Evolutionary conservation across 2,888 invertebrate species (phyloP), one percentile per base, ranked within the genome.

Genomic region (Epinotia demarniana): DNA sequence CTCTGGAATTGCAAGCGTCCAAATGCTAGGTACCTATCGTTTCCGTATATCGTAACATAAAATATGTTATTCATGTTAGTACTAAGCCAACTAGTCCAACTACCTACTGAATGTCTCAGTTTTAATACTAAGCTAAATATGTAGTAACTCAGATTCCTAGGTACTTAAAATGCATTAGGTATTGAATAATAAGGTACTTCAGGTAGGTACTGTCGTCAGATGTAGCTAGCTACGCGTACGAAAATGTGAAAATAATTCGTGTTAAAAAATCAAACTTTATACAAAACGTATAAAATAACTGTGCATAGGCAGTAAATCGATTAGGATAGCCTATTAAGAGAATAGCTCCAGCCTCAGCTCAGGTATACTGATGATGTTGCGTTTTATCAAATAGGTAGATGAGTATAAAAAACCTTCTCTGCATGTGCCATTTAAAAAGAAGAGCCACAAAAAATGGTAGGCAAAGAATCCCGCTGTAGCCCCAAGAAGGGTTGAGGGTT

Each of bases 351-450:
- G 85, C 86, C 84, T 85, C 81, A 85, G 85, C 85, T 86, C 93
- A 93, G 93, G 93, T 93, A 93, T 87, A 79, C 85, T 88, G 90
- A 90, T 93, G 94, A 94, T 91, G 91, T 89, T 92, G 93, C 92
- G 84, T 93, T 93, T 92, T 92, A 91, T 87, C 86, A 85, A 84
- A 89, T 85, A 87, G 86, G 85, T 86, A 80, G 85, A 83, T 82
- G 82, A 79, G 78, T 79, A 81, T 87, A 92, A 92, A 92, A 92
- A 89, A 87, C 76, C 81, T 84, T 91, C 90, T 89, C 90, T 92
- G 90, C 92, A 93, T 93, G 92, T 93, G 94, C 94, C 93, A 94
- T 94, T 94, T 93, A 92, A 92, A 92, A 93, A 90, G 90, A 82
- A 86, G 83, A 83, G 81, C 81, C 80, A 89, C 89, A 92, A 92